Conservation (phyloP, 2,888 invertebrate species). For the Monochamus alternatus region DNA sequence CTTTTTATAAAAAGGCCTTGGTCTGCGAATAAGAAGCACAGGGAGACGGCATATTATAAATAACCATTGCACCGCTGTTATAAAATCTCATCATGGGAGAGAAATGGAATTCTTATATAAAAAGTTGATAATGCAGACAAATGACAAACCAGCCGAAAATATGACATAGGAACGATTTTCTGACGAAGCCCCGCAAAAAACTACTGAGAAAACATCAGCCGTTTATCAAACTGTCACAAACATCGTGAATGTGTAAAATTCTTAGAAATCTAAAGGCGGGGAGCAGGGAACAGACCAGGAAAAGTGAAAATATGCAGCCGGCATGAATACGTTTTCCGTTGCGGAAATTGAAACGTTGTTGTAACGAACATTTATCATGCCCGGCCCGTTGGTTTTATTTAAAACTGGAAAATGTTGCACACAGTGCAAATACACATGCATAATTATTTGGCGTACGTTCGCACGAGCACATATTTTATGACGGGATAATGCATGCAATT, state of each 20-base stretch:
- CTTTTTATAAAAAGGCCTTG: no score
- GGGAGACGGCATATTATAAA: no score
- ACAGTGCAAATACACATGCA: constrained; percentile 22
- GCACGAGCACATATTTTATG: constrained; percentile 7
- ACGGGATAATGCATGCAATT: constrained; percentile 16
- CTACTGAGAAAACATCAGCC: constrained; percentile 30
- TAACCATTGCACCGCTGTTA: neutral
- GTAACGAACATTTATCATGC: constrained; percentile 29
- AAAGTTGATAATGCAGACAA: constrained; percentile 28
- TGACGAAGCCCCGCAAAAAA: constrained; percentile 17
- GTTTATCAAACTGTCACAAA: constrained; percentile 30
- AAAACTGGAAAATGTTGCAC: constrained; percentile 26
- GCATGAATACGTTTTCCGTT: constrained; percentile 32
- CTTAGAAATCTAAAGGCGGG: constrained; percentile 36
- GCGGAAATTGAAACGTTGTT: constrained; percentile 36
- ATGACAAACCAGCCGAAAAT: constrained; percentile 23
- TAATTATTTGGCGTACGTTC: constrained; percentile 12
- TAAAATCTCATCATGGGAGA: neutral
- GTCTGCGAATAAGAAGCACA: no score
- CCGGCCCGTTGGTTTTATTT: constrained; percentile 29
- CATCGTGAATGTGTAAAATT: constrained; percentile 33
- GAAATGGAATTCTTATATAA: constrained; percentile 11
- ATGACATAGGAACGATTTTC: constrained; percentile 26
- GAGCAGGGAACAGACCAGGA: constrained; percentile 25
- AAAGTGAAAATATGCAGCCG: constrained; percentile 30